Evolutionary conservation across 92 coral and sea anemone genomes (phyloP).

Genomic region (Muricea muricata): DNA sequence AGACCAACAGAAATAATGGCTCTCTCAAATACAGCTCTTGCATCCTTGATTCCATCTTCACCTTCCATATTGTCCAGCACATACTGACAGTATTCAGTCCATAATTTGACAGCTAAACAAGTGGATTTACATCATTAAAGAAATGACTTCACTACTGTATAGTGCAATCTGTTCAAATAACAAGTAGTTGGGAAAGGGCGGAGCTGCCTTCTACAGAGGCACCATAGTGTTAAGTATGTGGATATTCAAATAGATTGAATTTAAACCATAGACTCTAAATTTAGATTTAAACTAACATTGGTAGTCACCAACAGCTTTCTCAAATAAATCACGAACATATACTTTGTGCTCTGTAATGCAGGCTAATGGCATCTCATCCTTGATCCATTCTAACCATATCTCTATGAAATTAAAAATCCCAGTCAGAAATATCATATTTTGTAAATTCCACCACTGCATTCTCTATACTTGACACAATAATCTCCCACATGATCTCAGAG

Average conservation of each 20-base stretch:
- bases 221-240: too few species aligned
- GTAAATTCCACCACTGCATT: too few species aligned
- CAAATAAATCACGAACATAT: constrained; percentile 77
- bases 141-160: too few species aligned
- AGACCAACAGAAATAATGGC: constrained; percentile 91
- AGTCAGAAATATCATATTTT: too few species aligned
- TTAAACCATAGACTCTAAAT: too few species aligned
- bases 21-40: constrained; percentile 89
- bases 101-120: constrained; percentile 77
- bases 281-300: constrained; percentile 65
- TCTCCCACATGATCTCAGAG: too few species aligned
- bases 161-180: too few species aligned
- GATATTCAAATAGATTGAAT: too few species aligned
- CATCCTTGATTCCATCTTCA: constrained; percentile 69
- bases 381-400: constrained; percentile 92
- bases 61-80: constrained; percentile 96
- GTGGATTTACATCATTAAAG: too few species aligned
- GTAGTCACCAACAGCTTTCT: constrained; percentile 88
- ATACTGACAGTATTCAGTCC: constrained; percentile 95
- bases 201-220: too few species aligned
- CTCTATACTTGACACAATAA: too few species aligned
- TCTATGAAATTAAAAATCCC: constrained; percentile 66
- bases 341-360: constrained; percentile 85
- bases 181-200: too few species aligned
- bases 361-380: constrained; percentile 94